Percentiles rank a stretch among this genome's conserved stretches.
Conservation (phyloP, 2,888 invertebrate species). For the Drosophila subquinaria region DNA sequence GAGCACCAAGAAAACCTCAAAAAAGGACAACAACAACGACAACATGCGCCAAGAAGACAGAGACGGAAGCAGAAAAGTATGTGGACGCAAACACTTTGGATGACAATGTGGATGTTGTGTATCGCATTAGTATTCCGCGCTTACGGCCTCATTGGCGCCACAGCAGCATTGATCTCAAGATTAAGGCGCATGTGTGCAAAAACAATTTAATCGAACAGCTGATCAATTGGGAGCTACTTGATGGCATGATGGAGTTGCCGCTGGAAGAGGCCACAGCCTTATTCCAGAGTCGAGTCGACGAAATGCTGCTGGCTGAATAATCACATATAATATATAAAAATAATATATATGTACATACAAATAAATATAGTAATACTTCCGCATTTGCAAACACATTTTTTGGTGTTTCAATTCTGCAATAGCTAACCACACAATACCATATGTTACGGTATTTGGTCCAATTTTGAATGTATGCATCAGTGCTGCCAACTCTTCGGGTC, state of each 20-base stretch:
- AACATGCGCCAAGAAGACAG: background rate
- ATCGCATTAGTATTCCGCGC: slow-evolving; percentile 18
- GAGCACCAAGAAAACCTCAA: background rate
- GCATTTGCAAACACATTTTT: too few species aligned
- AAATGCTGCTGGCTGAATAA: background rate
- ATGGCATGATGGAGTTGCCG: slow-evolving; percentile 33
- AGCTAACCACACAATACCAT: too few species aligned
- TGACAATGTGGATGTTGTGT: slow-evolving; percentile 17
- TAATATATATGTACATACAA: too few species aligned
- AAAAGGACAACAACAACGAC: background rate
- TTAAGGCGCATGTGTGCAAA: slow-evolving; percentile 21
- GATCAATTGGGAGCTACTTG: slow-evolving; percentile 38
- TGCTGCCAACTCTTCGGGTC: too few species aligned
- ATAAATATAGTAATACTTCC: background rate
- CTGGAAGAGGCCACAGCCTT: background rate
- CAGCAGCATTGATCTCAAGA: slow-evolving; percentile 24
- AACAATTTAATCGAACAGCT: slow-evolving; percentile 28
- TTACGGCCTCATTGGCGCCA: slow-evolving; percentile 20
- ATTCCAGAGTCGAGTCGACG: slow-evolving; percentile 12
- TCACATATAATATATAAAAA: background rate
- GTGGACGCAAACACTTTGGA: slow-evolving; percentile 10
- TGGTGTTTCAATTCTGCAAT: too few species aligned
- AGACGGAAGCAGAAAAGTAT: background rate
- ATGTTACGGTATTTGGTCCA: slow-evolving; percentile 26
- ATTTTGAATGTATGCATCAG: slow-evolving; percentile 28